phyloP scores from a whole-genome alignment of 64 coral and sea anemone genomes.

The Cladopsammia gracilis region DNA sequence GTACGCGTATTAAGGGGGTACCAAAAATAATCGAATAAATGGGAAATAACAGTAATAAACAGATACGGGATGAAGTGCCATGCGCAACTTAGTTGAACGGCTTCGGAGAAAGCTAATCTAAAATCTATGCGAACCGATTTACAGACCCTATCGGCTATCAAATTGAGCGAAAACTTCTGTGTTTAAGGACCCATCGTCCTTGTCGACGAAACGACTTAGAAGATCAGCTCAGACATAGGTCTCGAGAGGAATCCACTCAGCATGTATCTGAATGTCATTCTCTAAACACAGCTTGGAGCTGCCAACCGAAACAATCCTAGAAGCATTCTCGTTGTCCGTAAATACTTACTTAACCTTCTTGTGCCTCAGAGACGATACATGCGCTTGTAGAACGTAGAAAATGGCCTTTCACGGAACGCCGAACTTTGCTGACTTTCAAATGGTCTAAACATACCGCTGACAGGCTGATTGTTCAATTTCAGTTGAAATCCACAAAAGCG shows the following conservation, averaged over 20 bases:
- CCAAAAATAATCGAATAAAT: too few species aligned
- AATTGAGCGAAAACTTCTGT: neutral
- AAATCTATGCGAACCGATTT: neutral
- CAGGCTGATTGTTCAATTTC: neutral
- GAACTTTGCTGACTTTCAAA: neutral
- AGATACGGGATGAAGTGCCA: too few species aligned
- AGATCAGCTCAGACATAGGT: conserved; percentile 23
- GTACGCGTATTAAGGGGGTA: neutral
- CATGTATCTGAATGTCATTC: neutral
- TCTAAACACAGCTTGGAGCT: conserved; percentile 21
- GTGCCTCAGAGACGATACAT: neutral
- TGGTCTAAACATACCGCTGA: neutral
- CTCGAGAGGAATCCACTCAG: conserved; percentile 34
- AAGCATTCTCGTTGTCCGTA: conserved; percentile 23
- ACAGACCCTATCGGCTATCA: neutral
- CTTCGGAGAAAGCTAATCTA: too few species aligned
- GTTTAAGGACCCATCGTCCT: conserved; percentile 37
- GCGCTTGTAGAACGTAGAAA: neutral
- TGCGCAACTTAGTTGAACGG: too few species aligned
- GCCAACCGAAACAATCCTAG: conserved; percentile 22
- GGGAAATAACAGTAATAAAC: too few species aligned
- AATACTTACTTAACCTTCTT: conserved; percentile 29
- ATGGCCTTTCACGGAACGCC: neutral
- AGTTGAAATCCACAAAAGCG: neutral
- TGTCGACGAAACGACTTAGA: conserved; percentile 35